These are phyloP conservation scores for Platalea minor DNA, from an alignment of 2,797 vertebrate species.

Conservation along the genomic window DNA sequence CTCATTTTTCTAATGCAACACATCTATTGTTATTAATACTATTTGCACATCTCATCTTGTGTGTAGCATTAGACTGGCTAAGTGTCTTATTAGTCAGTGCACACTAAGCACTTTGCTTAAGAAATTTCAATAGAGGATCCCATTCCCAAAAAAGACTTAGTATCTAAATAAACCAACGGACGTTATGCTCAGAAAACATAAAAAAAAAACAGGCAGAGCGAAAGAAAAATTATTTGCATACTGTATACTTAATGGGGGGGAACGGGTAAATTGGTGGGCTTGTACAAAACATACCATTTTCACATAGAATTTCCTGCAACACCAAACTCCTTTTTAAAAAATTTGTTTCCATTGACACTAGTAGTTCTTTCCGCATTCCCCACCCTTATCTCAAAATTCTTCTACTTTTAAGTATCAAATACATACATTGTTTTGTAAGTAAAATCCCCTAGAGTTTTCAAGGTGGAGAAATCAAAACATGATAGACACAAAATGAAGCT, in stretches of 20 bases:
- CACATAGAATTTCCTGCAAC: not conserved
- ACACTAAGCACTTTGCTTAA: not conserved
- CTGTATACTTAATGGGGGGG: rapidly evolving
- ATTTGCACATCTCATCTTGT: not conserved
- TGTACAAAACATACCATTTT: not conserved
- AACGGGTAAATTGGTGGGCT: not conserved
- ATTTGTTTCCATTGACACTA: not conserved
- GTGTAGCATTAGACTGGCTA: not conserved
- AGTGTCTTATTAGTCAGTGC: not conserved
- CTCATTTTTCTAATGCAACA: not conserved
- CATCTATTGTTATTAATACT: not conserved
- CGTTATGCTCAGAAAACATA: not conserved
- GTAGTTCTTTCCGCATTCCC: not conserved
- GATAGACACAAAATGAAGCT: not conserved
- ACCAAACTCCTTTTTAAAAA: not conserved
- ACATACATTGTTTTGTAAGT: not conserved
- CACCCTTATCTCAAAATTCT: not conserved
- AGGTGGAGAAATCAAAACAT: not conserved
- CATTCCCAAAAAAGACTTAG: not conserved
- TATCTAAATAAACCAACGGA: not conserved
- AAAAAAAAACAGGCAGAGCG: not conserved
- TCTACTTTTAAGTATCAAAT: not conserved
- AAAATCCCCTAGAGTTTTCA: not conserved
- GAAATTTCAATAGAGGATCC: not conserved
- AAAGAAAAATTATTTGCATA: not conserved